Base-by-base conservation (phyloP, 2,113 vertebrate species). In the Ascaphus truei region DNA sequence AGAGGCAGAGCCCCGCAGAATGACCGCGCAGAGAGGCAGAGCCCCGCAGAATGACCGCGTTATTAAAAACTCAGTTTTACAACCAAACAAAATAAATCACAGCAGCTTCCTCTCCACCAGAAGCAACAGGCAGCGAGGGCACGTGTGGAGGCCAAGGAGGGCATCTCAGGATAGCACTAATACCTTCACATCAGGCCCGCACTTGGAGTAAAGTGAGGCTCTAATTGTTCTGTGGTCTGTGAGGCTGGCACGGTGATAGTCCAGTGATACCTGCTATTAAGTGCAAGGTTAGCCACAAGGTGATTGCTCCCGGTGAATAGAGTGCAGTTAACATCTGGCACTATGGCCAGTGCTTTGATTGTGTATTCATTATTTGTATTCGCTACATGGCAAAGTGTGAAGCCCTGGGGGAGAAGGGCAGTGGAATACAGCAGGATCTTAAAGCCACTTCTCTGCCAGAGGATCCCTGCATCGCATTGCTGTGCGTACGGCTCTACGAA, bases 151-250 rank as follows among this genome's bases (percentile, higher is more conserved):
- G n/a, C n/a, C n/a, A n/a, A n/a, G n/a, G n/a, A n/a, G 12, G 36
- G n/a, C 29, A 26, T 51, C 22, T 20, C 61, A 63, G 47, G 20
- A 51, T 9, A 63, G 43, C 20, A 51, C 22, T 50, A 63, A 53
- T 29, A 15, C 48, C 9, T 37, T 29, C 39, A 29, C 11, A 52
- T 64, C 47, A 64, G 31, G 22, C 29, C 13, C 34, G 31, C 33
- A 27, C 15, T 61, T 22, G 33, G 4, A 65, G n/a, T 39, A 53
- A 29, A 52, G 41, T 15, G 26, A 65, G 33, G 48, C 51, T 39
- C 9, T 53, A 52, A 64, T 65, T 65, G 62, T 52, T 52, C 47
- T 65, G 62, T 53, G 62, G 62, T 65, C 62, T 65, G 62, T 39
- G 20, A 53, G 62, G 22, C 48, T 53, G 62, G 48, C 62, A 52